Percentiles rank a stretch among this genome's conserved stretches.
Conservation (phyloP, 2,888 invertebrate genomes). For the Phoronis australis region DNA sequence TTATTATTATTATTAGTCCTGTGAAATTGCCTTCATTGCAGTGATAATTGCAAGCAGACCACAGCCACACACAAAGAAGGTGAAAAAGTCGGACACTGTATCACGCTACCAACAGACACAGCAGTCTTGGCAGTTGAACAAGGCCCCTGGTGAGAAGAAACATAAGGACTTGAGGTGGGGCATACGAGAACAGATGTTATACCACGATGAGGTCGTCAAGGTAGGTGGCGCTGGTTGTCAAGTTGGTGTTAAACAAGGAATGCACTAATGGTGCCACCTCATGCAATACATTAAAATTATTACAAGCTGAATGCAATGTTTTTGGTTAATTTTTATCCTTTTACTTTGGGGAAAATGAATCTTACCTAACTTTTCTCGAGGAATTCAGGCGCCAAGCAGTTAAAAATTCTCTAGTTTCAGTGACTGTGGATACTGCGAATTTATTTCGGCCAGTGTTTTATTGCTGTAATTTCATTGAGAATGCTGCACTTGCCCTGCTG, state of each 20-base stretch:
- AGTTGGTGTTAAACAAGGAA: not conserved
- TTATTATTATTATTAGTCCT: too few species aligned
- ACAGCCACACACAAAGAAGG: constrained; percentile 40
- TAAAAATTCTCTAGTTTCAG: not conserved
- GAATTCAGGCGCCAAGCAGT: not conserved
- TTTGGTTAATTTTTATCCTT: too few species aligned
- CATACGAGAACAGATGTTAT: constrained; percentile 46
- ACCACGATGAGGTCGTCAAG: constrained; percentile 45
- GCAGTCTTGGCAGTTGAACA: constrained; percentile 36
- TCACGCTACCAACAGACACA: constrained; percentile 41
- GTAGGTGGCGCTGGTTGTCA: constrained; percentile 15
- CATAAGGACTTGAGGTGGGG: constrained; percentile 48
- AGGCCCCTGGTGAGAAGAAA: constrained; percentile 47
- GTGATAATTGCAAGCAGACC: too few species aligned
- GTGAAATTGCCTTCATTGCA: too few species aligned
- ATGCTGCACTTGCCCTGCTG: too few species aligned
- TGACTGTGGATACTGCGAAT: not conserved
- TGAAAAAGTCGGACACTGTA: constrained; percentile 43
- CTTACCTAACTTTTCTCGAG: too few species aligned
- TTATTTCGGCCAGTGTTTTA: too few species aligned
- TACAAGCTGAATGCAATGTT: too few species aligned
- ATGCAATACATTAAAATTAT: too few species aligned
- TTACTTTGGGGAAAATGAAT: too few species aligned
- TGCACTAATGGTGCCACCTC: too few species aligned
- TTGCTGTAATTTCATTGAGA: too few species aligned